phyloP scores from a whole-genome alignment of 2,888 invertebrate genomes.

The Elysia crispata region DNA sequence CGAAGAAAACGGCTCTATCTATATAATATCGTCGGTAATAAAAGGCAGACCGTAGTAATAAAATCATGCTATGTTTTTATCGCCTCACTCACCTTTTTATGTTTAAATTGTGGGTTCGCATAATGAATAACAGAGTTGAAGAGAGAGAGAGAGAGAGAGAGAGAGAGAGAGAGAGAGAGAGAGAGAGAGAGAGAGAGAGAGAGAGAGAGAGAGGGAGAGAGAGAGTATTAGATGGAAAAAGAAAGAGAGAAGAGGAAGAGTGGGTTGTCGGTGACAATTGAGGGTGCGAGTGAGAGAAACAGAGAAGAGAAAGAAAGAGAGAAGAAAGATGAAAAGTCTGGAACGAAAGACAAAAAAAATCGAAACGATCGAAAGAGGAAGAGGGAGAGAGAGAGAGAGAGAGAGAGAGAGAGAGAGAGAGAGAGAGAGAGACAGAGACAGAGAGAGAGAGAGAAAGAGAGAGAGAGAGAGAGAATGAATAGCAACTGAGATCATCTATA shows the following conservation, averaged over 20 bases:
- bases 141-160: conserved; percentile 3
- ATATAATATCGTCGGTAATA: no score
- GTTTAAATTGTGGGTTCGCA: no score
- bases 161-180: background rate
- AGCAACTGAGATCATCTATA: no score
- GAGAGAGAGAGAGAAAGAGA: background rate
- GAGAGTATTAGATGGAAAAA: conserved; percentile 35
- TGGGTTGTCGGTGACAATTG: no score
- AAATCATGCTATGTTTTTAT: no score
- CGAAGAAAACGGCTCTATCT: no score
- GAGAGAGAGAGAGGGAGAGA: conserved; percentile 34
- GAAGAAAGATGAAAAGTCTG: background rate
- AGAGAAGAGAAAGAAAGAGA: background rate
- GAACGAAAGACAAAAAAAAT: no score
- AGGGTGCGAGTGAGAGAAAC: conserved; percentile 12
- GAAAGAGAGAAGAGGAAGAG: conserved; percentile 41
- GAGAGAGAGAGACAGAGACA: conserved; percentile 18
- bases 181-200: background rate
- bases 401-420: conserved; percentile 11
- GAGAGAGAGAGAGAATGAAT: no score
- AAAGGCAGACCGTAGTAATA: no score
- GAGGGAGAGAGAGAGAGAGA: conserved; percentile 39
- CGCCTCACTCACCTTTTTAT: no score
- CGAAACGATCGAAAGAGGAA: conserved; percentile 38
- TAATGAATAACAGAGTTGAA: background rate